phyloP scores from a whole-genome alignment of 2,113 vertebrate species.

The Nannospalax galili region DNA sequence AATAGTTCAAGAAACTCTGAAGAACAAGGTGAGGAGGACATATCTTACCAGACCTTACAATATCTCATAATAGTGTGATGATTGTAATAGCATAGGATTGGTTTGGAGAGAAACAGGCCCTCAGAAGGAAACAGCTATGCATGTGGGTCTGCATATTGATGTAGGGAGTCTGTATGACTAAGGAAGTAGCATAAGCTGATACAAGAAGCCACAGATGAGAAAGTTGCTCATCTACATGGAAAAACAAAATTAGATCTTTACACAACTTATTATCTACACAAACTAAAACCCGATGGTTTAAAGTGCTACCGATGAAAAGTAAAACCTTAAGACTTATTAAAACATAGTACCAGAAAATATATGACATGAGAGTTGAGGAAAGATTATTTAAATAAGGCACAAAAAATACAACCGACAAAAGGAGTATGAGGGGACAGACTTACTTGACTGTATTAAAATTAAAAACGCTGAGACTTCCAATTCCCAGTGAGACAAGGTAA shows the following conservation, averaged over 20 bases:
- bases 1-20: not conserved
- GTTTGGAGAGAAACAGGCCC: not conserved
- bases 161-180: not conserved
- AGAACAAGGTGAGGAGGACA: not conserved
- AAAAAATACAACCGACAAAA: not conserved
- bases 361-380: not conserved
- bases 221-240: not conserved
- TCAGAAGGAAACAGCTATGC: not conserved
- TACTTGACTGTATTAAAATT: not conserved
- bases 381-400: not conserved
- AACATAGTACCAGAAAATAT: not conserved
- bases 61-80: not conserved
- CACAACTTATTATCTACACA: not conserved
- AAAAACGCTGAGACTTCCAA: not conserved
- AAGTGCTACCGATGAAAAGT: not conserved
- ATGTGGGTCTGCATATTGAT: not conserved
- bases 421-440: not conserved
- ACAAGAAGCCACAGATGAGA: not conserved
- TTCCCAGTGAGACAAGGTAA: not conserved
- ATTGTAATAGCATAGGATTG: not conserved
- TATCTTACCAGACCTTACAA: not conserved
- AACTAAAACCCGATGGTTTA: slow-evolving; percentile 30
- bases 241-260: slow-evolving; percentile 19
- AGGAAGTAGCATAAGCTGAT: not conserved
- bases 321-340: slow-evolving; percentile 39